Evolutionary conservation across 2,113 vertebrate genomes (phyloP).

Genomic region (Syngnathoides biaculeatus): DNA sequence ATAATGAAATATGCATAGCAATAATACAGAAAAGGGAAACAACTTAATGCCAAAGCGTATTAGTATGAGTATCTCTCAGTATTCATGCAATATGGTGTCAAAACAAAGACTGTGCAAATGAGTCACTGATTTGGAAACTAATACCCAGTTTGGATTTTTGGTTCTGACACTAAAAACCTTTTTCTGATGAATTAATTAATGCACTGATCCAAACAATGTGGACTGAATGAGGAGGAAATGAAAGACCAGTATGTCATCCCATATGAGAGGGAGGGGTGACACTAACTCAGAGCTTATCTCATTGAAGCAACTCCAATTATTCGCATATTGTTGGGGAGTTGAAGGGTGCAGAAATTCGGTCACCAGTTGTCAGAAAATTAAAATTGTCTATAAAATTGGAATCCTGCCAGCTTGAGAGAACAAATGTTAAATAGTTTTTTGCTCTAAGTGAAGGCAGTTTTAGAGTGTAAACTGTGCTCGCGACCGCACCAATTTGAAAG

Average conservation of each 20-base stretch:
- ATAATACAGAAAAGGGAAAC: background rate
- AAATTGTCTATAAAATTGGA: background rate
- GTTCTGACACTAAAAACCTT: slow-evolving; percentile 2
- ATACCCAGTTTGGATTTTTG: slow-evolving; percentile 2
- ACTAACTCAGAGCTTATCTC: slow-evolving; percentile 1
- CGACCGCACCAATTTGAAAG: slow-evolving; percentile 47
- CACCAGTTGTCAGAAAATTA: background rate
- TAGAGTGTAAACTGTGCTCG: slow-evolving; percentile 34
- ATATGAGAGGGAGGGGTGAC: background rate
- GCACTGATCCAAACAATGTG: background rate
- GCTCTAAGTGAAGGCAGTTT: slow-evolving; percentile 16
- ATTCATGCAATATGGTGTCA: background rate
- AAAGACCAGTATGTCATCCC: background rate
- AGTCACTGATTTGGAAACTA: slow-evolving; percentile 8
- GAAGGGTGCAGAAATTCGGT: background rate
- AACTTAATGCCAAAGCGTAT: background rate
- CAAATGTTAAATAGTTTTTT: background rate
- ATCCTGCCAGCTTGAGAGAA: background rate
- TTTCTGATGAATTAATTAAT: slow-evolving; percentile 6
- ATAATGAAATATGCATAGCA: background rate
- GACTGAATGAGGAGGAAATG: slow-evolving; percentile 9
- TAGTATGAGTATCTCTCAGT: background rate
- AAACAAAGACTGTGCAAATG: background rate
- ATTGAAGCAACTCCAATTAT: background rate
- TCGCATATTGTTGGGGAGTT: background rate